Evolutionary conservation across 2,797 vertebrate genomes (phyloP), one percentile per base, ranked within the genome.

Genomic region (Liasis olivaceus): DNA sequence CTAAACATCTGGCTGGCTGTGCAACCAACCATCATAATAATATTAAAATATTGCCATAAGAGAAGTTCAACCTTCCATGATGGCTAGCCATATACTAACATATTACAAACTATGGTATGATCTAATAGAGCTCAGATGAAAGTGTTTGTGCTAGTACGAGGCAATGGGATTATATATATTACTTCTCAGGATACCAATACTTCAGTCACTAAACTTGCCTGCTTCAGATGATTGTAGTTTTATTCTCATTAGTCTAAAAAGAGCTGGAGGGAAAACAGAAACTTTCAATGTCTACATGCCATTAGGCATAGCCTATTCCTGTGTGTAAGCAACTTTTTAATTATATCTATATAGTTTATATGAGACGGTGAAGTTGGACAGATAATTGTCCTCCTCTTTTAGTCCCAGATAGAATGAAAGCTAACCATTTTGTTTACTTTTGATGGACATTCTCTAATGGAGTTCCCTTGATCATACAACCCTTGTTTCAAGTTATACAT

Each of bases 21-120:
- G 72, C 42, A 36, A 77, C 72, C 36, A 77, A 36, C 36, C 42
- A 17, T 77, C 42, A 77, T 1, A 85, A 28, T 36, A 28, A 56
- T 0, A 36, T 47, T 24, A 26, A 28, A 51, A 22, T 7, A 9
- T 42, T 60, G 56, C n/a, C 87, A 11, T 87, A 88, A 59, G 17
- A 85, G 36, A 85, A 5, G 0, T 0, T 92, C 89, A 93, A 64
- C 72, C 11, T 88, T 87, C 31, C 26, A 88, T 91, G 42, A 93
- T 31, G 3, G 94, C 62, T 91, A 66, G 84, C 93, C 87, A 58
- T 93, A 59, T 59, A 94, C 81, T 31, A 92, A 31, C 4, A 72
- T 77, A 24, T 28, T 87, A 14, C 87, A n/a, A 92, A 93, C 89
- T 31, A 81, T 28, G 91, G 92, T 94, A 92, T 90, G 72, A 92